Percentiles rank a stretch among this genome's conserved stretches.
Conservation (phyloP, 92 coral and sea anemone species). For the Phenganax subtilis region DNA sequence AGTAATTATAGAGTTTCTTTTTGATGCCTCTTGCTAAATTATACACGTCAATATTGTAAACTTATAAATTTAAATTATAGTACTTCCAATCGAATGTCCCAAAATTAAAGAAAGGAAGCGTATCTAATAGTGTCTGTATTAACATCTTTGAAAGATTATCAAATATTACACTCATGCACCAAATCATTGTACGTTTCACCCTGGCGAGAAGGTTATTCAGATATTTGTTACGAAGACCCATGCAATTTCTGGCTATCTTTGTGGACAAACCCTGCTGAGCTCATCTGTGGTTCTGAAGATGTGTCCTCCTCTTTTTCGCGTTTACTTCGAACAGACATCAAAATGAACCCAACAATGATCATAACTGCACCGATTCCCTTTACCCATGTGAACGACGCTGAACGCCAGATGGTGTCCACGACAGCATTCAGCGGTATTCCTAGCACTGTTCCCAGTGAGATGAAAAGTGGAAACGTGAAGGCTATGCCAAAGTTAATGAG, state of each 20-base stretch:
- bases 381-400: conserved; percentile 50
- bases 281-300: not conserved
- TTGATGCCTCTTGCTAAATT: too few relatives aligned
- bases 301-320: conserved; percentile 26
- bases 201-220: too few relatives aligned
- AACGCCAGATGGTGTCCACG: conserved; percentile 64
- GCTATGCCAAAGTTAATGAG: conserved; percentile 86
- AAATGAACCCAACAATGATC: conserved; percentile 63
- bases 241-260: not conserved
- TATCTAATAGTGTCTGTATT: too few relatives aligned
- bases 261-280: conserved; percentile 20
- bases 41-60: too few relatives aligned
- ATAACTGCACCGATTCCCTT: conserved; percentile 65
- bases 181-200: too few relatives aligned
- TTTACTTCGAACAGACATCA: conserved; percentile 53
- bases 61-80: too few relatives aligned
- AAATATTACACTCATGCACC: too few relatives aligned
- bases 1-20: too few relatives aligned
- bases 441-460: conserved; percentile 76
- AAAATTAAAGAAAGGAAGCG: too few relatives aligned
- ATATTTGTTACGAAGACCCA: not conserved
- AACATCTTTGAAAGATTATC: too few relatives aligned
- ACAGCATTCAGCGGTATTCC: conserved; percentile 83
- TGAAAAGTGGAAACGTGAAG: conserved; percentile 75
- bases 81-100: too few relatives aligned